Evolutionary conservation across 2,888 invertebrate genomes (phyloP).

Genomic region (Lasioglossum morio): DNA sequence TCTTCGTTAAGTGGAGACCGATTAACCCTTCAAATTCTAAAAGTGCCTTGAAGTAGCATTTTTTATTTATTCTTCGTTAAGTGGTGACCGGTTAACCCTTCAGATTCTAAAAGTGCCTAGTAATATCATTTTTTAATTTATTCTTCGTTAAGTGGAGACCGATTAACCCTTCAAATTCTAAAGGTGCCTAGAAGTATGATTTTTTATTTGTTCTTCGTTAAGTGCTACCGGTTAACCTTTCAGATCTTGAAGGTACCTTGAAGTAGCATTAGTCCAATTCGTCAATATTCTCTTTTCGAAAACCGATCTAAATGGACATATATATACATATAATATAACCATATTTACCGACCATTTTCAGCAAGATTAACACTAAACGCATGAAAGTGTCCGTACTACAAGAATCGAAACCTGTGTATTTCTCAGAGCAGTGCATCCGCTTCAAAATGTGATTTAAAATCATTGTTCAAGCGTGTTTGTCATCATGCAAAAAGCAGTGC

Average conservation of each 20-base stretch:
- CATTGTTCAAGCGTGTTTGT: neutral
- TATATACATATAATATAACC: neutral
- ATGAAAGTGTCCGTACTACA: neutral
- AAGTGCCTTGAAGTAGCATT: neutral
- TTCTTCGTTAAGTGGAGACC: no score
- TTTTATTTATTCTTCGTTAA: neutral
- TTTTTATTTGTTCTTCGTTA: no score
- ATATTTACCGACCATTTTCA: neutral
- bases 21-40: neutral
- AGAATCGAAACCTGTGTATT: neutral
- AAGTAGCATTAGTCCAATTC: neutral
- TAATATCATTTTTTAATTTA: neutral
- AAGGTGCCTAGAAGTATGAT: no score
- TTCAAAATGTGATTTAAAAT: neutral
- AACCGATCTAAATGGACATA: neutral
- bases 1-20: no score
- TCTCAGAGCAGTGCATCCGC: neutral
- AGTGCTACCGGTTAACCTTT: no score
- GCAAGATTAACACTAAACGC: neutral
- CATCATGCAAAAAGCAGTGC: neutral
- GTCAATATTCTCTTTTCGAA: neutral
- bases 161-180: neutral
- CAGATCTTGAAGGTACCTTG: neutral
- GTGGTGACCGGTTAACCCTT: neutral
- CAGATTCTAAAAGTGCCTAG: neutral